Conservation (phyloP, 2,797 vertebrate genomes). For the Periparus ater region DNA sequence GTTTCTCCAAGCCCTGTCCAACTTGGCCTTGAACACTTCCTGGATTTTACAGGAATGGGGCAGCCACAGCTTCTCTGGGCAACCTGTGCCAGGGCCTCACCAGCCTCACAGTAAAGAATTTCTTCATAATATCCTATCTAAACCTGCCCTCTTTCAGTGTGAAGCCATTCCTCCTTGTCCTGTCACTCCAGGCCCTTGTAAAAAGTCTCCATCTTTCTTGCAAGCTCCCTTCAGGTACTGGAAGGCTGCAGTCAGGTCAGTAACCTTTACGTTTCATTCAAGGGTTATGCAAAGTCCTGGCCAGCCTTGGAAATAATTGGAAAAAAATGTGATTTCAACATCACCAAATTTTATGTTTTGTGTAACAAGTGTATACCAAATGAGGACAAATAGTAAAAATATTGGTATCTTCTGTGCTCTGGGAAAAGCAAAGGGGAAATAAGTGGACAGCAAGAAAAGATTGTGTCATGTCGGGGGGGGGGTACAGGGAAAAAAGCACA, state of each 20-base stretch:
- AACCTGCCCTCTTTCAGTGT: no score
- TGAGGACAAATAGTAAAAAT: background rate
- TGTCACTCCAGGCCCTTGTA: background rate
- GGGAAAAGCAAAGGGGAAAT: background rate
- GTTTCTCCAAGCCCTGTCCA: background rate
- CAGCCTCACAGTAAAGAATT: background rate
- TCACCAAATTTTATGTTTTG: background rate
- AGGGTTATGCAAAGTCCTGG: background rate
- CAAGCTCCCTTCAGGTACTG: background rate
- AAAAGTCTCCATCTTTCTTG: background rate
- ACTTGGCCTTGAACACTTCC: background rate
- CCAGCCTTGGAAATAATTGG: background rate
- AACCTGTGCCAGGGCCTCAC: background rate
- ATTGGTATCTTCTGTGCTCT: background rate
- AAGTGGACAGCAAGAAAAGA: background rate
- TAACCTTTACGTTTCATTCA: background rate
- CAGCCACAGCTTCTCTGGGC: background rate
- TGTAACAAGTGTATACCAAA: background rate
- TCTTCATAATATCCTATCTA: background rate
- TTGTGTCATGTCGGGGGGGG: fast-evolving
- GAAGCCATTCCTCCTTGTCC: background rate
- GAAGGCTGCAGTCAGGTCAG: background rate
- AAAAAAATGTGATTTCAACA: background rate
- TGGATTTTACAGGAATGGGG: background rate
- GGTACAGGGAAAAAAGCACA: background rate